Evolutionary conservation across 2,113 vertebrate species (phyloP).

Genomic region (Aix galericulata): DNA sequence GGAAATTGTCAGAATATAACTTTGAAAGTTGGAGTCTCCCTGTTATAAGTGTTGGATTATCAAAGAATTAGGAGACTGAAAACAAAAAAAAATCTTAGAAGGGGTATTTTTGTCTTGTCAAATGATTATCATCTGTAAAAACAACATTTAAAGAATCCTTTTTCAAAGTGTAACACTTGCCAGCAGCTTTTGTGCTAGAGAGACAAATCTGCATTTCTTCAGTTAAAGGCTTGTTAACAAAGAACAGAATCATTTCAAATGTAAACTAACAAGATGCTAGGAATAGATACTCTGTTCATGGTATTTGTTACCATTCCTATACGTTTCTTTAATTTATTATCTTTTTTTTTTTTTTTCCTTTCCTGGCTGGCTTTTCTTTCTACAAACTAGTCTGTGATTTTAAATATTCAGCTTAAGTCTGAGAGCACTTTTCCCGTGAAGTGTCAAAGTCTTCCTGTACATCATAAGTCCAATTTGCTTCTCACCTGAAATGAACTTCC

Average conservation of each 20-base stretch:
- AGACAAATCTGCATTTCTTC: conserved; percentile 61
- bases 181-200: conserved; percentile 45
- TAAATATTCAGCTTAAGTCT: neutral
- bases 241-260: conserved; percentile 66
- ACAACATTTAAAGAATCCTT: conserved; percentile 39
- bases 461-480: neutral
- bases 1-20: neutral
- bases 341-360: accelerated
- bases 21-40: neutral
- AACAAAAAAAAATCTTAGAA: conserved; percentile 18
- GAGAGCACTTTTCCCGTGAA: neutral
- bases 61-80: conserved; percentile 5
- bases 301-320: neutral
- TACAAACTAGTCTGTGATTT: neutral
- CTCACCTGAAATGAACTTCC: neutral
- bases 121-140: conserved; percentile 52
- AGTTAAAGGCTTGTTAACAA: conserved; percentile 51
- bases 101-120: conserved; percentile 37
- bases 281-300: conserved; percentile 42
- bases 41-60: neutral
- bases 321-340: conserved; percentile 16
- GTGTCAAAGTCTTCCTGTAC: neutral
- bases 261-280: conserved; percentile 54
- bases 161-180: conserved; percentile 48
- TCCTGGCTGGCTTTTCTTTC: neutral